Conservation (phyloP, 1,140 invertebrate species). For the Ruditapes philippinarum region DNA sequence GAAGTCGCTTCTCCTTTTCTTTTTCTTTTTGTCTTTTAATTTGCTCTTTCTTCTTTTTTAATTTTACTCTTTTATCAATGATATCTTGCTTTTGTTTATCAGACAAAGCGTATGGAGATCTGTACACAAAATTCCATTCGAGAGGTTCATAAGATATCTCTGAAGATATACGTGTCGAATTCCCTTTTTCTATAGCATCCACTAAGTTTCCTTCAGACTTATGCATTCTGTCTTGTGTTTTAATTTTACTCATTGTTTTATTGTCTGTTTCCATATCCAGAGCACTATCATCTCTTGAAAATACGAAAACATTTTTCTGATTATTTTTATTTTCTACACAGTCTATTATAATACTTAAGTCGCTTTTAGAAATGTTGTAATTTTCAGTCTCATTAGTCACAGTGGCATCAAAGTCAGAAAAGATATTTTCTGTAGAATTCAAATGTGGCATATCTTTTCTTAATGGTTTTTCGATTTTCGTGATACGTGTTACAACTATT, state of each 20-base stretch:
- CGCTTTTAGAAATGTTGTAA: not conserved
- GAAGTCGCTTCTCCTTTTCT: slow-evolving; percentile 11
- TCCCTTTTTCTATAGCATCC: not conserved
- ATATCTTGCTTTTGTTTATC: slow-evolving; percentile 18
- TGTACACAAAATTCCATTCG: slow-evolving; percentile 50
- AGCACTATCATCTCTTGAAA: slow-evolving; percentile 1
- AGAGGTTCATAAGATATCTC: not conserved
- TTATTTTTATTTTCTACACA: not conserved
- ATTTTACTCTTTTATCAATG: not conserved
- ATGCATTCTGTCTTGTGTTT: not conserved
- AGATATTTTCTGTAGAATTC: slow-evolving; percentile 46
- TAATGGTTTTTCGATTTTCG: not conserved
- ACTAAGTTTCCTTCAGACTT: not conserved
- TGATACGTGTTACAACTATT: slow-evolving; percentile 26
- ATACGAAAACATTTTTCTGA: not conserved
- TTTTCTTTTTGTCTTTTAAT: not conserved
- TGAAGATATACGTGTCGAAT: not conserved
- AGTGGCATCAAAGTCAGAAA: not conserved
- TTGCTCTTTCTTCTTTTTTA: not conserved
- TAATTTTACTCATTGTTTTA: not conserved
- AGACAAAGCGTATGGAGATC: slow-evolving; percentile 43
- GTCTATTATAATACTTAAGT: not conserved
- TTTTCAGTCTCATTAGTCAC: not conserved
- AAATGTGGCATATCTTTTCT: slow-evolving; percentile 1
- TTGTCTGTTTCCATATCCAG: not conserved